A percentile compares a stretch with the other conserved stretches of the same genome.
Evolutionary conservation across 2,113 vertebrate genomes (phyloP).

Genomic region (Pavo muticus): DNA sequence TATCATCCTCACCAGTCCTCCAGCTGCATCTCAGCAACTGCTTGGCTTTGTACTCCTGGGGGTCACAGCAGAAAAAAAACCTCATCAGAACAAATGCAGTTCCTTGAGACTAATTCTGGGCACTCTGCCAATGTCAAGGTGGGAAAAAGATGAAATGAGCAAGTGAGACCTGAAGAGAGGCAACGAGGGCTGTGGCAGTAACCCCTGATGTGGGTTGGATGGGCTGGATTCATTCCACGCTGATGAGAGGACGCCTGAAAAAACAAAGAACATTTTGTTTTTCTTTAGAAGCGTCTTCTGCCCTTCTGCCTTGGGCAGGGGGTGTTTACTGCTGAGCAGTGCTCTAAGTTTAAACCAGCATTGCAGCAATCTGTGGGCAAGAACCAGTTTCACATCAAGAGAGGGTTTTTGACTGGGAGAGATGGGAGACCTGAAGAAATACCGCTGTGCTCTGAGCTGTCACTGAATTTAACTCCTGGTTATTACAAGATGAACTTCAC

Average conservation of each 20-base stretch:
- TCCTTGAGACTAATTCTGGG: not conserved
- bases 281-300: not conserved
- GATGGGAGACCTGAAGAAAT: not conserved
- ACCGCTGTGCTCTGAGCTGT: not conserved
- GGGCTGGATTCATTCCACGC: not conserved
- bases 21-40: not conserved
- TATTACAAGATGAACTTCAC: not conserved
- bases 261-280: not conserved
- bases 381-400: not conserved
- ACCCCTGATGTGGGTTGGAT: not conserved
- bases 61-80: not conserved
- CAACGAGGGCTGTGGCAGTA: not conserved
- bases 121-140: not conserved
- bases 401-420: not conserved
- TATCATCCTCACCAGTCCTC: not conserved
- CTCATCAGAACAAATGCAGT: not conserved
- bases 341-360: not conserved
- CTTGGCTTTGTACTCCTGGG: not conserved
- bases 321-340: not conserved
- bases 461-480: not conserved
- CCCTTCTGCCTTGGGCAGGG: not conserved
- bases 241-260: not conserved
- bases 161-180: not conserved
- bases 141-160: not conserved
- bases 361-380: not conserved